Evolutionary conservation across 2,888 invertebrate species (phyloP).

Genomic region (Heliothis peltigera): DNA sequence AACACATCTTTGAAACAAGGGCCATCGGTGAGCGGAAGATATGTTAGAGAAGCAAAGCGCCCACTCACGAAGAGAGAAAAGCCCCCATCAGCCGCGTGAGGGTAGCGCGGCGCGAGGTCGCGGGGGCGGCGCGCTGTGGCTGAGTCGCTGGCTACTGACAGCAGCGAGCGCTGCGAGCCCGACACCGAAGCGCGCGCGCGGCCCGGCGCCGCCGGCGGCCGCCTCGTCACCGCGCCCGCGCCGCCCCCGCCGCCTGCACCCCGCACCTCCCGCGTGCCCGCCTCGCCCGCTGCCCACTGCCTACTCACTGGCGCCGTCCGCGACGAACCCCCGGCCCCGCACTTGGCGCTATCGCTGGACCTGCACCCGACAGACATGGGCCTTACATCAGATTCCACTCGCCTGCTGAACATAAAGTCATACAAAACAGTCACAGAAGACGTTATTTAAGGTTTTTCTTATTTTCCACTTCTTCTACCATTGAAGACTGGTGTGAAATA

Average conservation of each 20-base stretch:
- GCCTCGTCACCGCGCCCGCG: slow-evolving; percentile 63
- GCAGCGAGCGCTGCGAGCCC: slow-evolving; percentile 86
- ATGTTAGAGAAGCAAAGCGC: slow-evolving; percentile 88
- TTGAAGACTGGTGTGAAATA: slow-evolving; percentile 5
- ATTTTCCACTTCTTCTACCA: not conserved
- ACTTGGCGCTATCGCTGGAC: slow-evolving; percentile 92
- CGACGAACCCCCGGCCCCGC: slow-evolving; percentile 86
- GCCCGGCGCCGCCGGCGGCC: slow-evolving; percentile 67
- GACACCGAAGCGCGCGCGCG: slow-evolving; percentile 72
- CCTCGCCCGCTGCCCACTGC: slow-evolving; percentile 87
- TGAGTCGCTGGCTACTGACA: slow-evolving; percentile 88
- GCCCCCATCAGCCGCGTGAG: slow-evolving; percentile 82
- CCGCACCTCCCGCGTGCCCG: slow-evolving; percentile 78
- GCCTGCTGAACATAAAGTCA: slow-evolving; percentile 61
- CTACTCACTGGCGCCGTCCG: slow-evolving; percentile 89
- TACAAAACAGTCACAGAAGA: slow-evolving; percentile 27
- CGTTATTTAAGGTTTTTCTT: not conserved
- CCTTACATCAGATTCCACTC: slow-evolving; percentile 62
- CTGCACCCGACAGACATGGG: slow-evolving; percentile 75
- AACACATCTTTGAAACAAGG: slow-evolving; percentile 52
- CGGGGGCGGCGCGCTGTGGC: slow-evolving; percentile 85
- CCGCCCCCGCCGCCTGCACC: slow-evolving; percentile 63
- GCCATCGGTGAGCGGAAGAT: slow-evolving; percentile 71
- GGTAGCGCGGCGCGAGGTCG: slow-evolving; percentile 82
- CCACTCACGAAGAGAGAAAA: slow-evolving; percentile 90